These are phyloP conservation scores for Cyanocitta stelleri DNA, from an alignment of 2,113 vertebrate species.

Conservation along the genomic window DNA sequence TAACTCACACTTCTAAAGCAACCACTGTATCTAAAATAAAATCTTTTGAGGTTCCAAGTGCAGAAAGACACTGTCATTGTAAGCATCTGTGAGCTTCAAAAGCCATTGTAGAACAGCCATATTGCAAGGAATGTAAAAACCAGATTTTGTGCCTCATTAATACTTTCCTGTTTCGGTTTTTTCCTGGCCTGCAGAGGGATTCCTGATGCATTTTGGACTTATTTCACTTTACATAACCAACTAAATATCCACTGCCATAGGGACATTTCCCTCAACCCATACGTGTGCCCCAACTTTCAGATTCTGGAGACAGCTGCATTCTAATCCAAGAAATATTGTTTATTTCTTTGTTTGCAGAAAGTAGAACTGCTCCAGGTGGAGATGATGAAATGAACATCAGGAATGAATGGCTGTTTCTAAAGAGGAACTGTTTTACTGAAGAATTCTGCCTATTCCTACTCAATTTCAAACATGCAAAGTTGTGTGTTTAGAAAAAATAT, in stretches of 20 bases:
- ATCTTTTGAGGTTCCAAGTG: neutral
- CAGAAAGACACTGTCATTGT: neutral
- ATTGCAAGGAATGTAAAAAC: neutral
- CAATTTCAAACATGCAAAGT: neutral
- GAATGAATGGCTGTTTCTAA: neutral
- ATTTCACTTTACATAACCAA: neutral
- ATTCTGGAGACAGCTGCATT: neutral
- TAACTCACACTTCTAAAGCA: neutral
- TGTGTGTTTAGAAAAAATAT: neutral
- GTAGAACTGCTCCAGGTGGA: neutral
- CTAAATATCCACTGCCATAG: neutral
- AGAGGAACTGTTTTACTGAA: neutral
- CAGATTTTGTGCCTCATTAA: slow-evolving; percentile 1
- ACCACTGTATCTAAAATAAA: neutral
- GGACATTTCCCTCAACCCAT: neutral
- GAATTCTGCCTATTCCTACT: neutral
- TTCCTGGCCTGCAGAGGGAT: neutral
- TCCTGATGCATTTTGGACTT: neutral
- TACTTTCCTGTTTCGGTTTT: neutral
- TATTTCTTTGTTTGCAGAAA: neutral
- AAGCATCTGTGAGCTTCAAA: neutral
- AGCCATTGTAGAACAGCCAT: neutral
- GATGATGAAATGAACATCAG: neutral
- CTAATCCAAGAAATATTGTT: neutral
- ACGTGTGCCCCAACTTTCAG: neutral